Base-by-base conservation (phyloP, 1,140 invertebrate species). In the Zaprionus nigranus region DNA sequence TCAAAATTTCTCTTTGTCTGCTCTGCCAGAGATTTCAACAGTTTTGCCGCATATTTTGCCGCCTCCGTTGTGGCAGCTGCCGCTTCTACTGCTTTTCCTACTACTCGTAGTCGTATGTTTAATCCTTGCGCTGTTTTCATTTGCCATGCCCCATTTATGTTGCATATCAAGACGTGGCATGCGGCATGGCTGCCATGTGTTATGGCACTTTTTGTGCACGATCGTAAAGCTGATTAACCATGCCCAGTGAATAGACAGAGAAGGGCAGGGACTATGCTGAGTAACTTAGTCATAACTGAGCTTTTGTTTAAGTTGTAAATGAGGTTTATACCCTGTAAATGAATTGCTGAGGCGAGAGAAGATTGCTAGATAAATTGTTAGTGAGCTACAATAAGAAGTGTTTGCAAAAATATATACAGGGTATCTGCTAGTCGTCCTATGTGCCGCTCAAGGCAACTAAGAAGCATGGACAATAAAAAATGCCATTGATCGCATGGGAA, bases 1-100 rank as follows among this genome's bases (percentile, higher is more conserved):
- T 87, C 81, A 87, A 87, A 81, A 84, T 87, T 87, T 81, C 74
- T 60, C 85, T 84, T 87, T 87, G 81, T 87, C 78, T 76, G 69
- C 81, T 38, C 75, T 69, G 84, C 81, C 84, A 83, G 79, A 51
- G 63, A 72, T 65, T 69, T 65, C 36, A 40, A 74, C 75, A 63
- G 46, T 73, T 72, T 75, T 74, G 66, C 71, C 71, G 66, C 80
- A 82, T 56, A 64, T 68, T 61, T 54, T 56, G 63, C 26, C 34
- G 65, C 57, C 53, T 49, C 49, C 22, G 59, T n/a, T 78, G 78
- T 40, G 57, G 69, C 51, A 65, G 46, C 65, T 65, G 60, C 67
- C 64, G 54, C 65, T 61, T 61, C 13, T 9, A 7, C 15, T 15
- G 9, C 6, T 56, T 2, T 6, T 56, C 12, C 24, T 15, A n/a